These are phyloP conservation scores for Notodonta dromedarius DNA, from an alignment of 2,888 invertebrate species.

Conservation along the genomic window DNA sequence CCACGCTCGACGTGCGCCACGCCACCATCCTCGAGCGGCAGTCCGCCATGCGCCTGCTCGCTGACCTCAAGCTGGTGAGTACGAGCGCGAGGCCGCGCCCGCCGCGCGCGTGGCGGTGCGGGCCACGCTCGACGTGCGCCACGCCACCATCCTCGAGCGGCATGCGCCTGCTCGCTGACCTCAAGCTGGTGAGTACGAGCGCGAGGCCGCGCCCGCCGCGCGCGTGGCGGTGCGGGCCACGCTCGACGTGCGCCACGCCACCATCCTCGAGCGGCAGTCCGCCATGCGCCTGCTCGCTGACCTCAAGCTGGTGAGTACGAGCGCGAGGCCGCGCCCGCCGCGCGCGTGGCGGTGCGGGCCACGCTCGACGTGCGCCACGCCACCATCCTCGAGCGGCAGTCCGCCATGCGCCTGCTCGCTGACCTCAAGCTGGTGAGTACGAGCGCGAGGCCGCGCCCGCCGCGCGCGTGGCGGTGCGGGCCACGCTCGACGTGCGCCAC, in stretches of 20 bases:
- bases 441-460: conserved; percentile 62
- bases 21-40: conserved; percentile 86
- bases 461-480: conserved; percentile 68
- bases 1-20: conserved; percentile 85
- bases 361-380: conserved; percentile 86
- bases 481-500: conserved; percentile 85
- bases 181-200: conserved; percentile 81
- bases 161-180: conserved; percentile 74
- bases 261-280: conserved; percentile 86
- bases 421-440: conserved; percentile 79
- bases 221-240: conserved; percentile 79
- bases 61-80: conserved; percentile 77
- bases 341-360: conserved; percentile 75
- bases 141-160: conserved; percentile 87
- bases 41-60: conserved; percentile 79
- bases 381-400: conserved; percentile 86
- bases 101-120: conserved; percentile 67
- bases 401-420: conserved; percentile 77
- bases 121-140: conserved; percentile 84
- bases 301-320: conserved; percentile 80
- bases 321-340: conserved; percentile 55
- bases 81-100: conserved; percentile 65
- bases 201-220: conserved; percentile 51
- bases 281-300: conserved; percentile 76
- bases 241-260: conserved; percentile 86